Conservation (phyloP, 1,140 invertebrate species). For the Musca domestica region DNA sequence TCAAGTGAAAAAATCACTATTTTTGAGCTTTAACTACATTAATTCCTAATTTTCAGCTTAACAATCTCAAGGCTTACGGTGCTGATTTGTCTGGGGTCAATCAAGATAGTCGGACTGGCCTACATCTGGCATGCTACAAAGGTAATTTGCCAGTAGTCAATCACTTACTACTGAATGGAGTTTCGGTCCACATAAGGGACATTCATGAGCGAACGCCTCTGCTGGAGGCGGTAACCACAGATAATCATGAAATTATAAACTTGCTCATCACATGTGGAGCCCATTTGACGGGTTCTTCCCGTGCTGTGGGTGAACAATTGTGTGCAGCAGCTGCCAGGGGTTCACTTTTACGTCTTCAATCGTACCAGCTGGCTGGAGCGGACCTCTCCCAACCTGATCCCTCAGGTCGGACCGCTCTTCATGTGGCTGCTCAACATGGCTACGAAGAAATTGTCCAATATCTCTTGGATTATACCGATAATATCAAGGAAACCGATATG, state of each 20-base stretch:
- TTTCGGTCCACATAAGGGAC: constrained; percentile 71
- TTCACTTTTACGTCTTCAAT: constrained; percentile 59
- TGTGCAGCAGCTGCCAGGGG: constrained; percentile 62
- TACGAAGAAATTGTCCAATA: constrained; percentile 49
- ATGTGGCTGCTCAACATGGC: constrained; percentile 59
- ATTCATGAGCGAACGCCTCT: constrained; percentile 62
- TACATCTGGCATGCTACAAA: constrained; percentile 76
- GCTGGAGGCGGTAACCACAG: constrained; percentile 63
- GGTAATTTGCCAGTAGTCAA: constrained; percentile 70
- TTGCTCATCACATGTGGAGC: constrained; percentile 65
- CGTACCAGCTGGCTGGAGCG: constrained; percentile 64
- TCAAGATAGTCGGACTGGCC: constrained; percentile 74
- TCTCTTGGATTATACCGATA: constrained; percentile 54
- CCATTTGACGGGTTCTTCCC: constrained; percentile 57
- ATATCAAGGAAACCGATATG: constrained; percentile 49
- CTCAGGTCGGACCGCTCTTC: constrained; percentile 63
- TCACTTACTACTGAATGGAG: constrained; percentile 76
- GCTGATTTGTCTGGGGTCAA: constrained; percentile 75
- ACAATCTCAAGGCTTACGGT: constrained; percentile 58
- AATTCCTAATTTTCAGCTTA: constrained; percentile 40
- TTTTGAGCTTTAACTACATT: not conserved
- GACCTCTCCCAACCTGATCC: constrained; percentile 62
- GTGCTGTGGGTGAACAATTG: constrained; percentile 60
- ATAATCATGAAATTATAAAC: constrained; percentile 63
- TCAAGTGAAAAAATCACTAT: not conserved